phyloP scores from a whole-genome alignment of 2,797 vertebrate genomes.

The Emys orbicularis region DNA sequence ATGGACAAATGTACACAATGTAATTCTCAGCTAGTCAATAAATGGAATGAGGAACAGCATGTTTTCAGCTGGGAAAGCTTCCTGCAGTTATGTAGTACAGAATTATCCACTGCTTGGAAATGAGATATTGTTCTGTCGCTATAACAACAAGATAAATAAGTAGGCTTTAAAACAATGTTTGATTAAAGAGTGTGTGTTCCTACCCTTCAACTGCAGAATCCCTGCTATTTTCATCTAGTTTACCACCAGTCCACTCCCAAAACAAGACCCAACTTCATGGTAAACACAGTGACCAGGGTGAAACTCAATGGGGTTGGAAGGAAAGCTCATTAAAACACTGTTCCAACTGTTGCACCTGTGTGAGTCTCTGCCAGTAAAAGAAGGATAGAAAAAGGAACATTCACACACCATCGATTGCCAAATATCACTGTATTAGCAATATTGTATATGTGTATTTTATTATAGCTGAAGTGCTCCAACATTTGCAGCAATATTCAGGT shows the following conservation, averaged over 20 bases:
- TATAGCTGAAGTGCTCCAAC: neutral
- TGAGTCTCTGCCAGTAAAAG: neutral
- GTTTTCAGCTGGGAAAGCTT: neutral
- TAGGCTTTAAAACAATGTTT: slow-evolving; percentile 48
- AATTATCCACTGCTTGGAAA: slow-evolving; percentile 39
- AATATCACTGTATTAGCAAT: neutral
- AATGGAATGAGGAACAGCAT: slow-evolving; percentile 26
- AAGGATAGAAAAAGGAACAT: neutral
- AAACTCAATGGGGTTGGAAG: neutral
- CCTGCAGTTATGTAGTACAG: slow-evolving; percentile 42
- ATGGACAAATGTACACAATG: slow-evolving; percentile 51
- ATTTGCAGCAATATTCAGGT: neutral
- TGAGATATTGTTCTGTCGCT: slow-evolving; percentile 59
- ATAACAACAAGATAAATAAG: slow-evolving; percentile 61
- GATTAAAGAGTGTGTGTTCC: neutral
- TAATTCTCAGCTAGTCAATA: slow-evolving; percentile 55
- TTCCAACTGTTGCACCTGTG: neutral
- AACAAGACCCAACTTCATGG: neutral
- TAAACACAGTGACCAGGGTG: neutral
- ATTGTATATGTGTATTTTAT: neutral
- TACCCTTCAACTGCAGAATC: neutral
- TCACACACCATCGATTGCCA: neutral
- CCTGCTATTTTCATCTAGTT: neutral
- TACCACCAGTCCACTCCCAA: neutral
- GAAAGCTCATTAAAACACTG: neutral